Base-by-base conservation (phyloP, 1,140 invertebrate species). In the Holotrichia oblita region DNA sequence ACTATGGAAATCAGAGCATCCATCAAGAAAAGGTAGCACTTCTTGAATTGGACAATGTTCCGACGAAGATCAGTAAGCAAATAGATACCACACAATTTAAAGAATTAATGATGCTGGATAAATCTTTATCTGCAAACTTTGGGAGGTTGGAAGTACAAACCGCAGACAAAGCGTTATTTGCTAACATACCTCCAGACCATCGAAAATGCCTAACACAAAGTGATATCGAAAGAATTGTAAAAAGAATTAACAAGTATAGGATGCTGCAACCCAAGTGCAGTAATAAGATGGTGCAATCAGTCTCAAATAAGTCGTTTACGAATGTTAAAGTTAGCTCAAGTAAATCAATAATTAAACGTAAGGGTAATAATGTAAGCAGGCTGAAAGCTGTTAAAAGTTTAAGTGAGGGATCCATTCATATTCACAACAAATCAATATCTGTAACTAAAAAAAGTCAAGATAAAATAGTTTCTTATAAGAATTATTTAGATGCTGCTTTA, bases 11-110 rank as follows among this genome's bases (percentile, higher is more conserved):
- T 64, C 14, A 24, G 20, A 27, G 22, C 6, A 0, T 4, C 8
- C 27, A 74, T 10, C 40, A 41, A 7, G 40, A 42, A 17, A 74
- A 10, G 41, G 22, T 42, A 9, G n/a, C 73, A 3, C 41, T 74
- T n/a, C 27, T 42, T 3, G 73, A 74, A 27, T n/a, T 74, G 14
- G 73, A 74, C 40, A 74, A 74, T 17, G n/a, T 74, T n/a, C 73
- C 73, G 10, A 74, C 40, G 7, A 74, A 74, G 20, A 74, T 74
- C 6, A 74, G 41, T 7, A 74, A 74, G 40, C 17, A 74, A 20
- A 17, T 74, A 40, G 73, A 74, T 42, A 44, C 73, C 14, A 20
- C 34, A 12, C 73, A 44, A 10, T 74, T 74, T 3, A 74, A 74
- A 41, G 12, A 74, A 20, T 41, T 20, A 20, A 74, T 9, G 24